Evolutionary conservation across 1,140 invertebrate species (phyloP).

Genomic region (Papilio machaon): DNA sequence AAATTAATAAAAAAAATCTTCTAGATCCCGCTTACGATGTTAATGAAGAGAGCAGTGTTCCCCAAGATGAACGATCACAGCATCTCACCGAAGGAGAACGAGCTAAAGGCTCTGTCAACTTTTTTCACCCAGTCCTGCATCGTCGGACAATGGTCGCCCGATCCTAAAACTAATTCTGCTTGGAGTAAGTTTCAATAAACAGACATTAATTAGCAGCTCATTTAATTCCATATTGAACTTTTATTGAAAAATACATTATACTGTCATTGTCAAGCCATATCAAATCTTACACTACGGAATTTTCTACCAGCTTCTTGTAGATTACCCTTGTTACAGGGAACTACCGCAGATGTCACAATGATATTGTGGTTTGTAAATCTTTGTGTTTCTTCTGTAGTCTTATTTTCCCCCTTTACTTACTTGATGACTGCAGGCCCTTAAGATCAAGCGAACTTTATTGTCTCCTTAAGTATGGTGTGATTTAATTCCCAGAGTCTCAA

Average conservation of each 20-base stretch:
- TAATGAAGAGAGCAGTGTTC: slow-evolving; percentile 86
- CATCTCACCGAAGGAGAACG: slow-evolving; percentile 88
- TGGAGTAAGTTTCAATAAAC: slow-evolving; percentile 83
- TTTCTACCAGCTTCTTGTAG: too few relatives aligned
- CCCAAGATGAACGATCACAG: slow-evolving; percentile 85
- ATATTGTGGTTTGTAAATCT: too few relatives aligned
- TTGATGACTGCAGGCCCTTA: too few relatives aligned
- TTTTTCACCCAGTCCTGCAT: slow-evolving; percentile 90
- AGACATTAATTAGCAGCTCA: too few relatives aligned
- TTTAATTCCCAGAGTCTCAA: slow-evolving; percentile 83
- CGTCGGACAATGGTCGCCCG: slow-evolving; percentile 90
- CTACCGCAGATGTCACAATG: too few relatives aligned
- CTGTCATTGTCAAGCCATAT: too few relatives aligned
- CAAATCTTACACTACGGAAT: too few relatives aligned
- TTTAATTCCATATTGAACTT: too few relatives aligned
- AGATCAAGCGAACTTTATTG: neutral
- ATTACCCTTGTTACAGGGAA: too few relatives aligned
- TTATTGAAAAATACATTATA: too few relatives aligned
- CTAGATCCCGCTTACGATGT: slow-evolving; percentile 86
- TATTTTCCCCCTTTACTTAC: too few relatives aligned
- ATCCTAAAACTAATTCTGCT: slow-evolving; percentile 85
- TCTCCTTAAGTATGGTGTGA: neutral
- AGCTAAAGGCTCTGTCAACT: slow-evolving; percentile 86
- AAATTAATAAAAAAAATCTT: neutral
- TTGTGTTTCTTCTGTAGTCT: too few relatives aligned